These are phyloP conservation scores for Anguilla anguilla DNA, from an alignment of 2,797 vertebrate genomes.

Conservation along the genomic window DNA sequence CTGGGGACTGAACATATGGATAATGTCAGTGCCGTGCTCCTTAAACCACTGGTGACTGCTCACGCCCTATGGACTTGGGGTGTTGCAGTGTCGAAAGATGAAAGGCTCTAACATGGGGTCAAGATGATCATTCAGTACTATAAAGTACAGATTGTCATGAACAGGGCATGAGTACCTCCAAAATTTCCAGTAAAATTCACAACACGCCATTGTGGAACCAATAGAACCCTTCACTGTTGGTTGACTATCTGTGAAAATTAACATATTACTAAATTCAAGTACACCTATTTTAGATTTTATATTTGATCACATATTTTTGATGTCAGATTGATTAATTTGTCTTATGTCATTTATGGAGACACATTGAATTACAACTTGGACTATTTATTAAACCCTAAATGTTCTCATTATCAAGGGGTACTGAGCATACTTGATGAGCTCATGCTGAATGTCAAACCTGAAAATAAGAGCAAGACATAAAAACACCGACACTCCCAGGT, in stretches of 20 bases:
- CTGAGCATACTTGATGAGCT: background rate
- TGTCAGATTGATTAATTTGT: background rate
- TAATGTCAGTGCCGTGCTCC: background rate
- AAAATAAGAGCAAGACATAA: background rate
- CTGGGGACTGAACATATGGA: background rate
- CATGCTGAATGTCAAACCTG: background rate
- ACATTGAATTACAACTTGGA: background rate
- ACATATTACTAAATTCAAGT: background rate
- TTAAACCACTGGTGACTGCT: background rate
- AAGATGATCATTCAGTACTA: background rate
- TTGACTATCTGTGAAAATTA: background rate
- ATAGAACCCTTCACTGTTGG: background rate
- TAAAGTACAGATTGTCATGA: background rate
- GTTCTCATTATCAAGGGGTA: background rate
- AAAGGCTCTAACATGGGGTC: background rate
- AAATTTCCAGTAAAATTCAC: background rate
- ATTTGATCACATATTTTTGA: background rate
- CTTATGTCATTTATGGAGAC: background rate
- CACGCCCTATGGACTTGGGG: background rate
- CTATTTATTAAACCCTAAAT: background rate
- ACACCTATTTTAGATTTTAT: no score
- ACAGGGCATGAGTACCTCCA: background rate
- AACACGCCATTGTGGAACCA: background rate
- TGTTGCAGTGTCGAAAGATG: background rate
- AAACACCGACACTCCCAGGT: background rate